These are phyloP conservation scores for Drepana falcataria DNA, from an alignment of 2,888 invertebrate genomes.

Conservation along the genomic window DNA sequence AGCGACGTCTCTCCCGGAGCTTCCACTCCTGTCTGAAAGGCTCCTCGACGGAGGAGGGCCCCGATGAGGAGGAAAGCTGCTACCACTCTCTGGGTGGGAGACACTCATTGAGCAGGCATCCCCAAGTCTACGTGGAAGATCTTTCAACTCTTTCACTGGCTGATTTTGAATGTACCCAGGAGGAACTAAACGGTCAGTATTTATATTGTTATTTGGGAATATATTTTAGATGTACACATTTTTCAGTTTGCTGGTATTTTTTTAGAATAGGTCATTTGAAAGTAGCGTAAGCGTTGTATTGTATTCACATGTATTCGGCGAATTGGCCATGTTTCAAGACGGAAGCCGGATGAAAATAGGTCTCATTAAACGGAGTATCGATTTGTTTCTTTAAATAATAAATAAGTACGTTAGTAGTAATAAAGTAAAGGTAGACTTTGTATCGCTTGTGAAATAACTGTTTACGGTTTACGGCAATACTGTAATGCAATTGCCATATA, in stretches of 20 bases:
- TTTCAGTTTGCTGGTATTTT: too few species aligned
- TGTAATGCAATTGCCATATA: slow-evolving; percentile 21
- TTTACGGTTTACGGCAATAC: slow-evolving; percentile 33
- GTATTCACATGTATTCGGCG: too few species aligned
- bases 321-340: too few species aligned
- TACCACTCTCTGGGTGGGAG: slow-evolving; percentile 71
- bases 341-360: too few species aligned
- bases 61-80: slow-evolving; percentile 69
- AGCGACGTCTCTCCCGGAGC: slow-evolving; percentile 81
- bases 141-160: slow-evolving; percentile 63
- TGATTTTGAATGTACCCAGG: slow-evolving; percentile 65
- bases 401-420: too few species aligned
- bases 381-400: too few species aligned
- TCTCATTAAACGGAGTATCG: too few species aligned
- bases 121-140: slow-evolving; percentile 70
- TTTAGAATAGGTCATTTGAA: too few species aligned
- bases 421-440: slow-evolving; percentile 39
- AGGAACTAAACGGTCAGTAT: slow-evolving; percentile 66
- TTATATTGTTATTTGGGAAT: neutral
- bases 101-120: slow-evolving; percentile 60
- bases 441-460: slow-evolving; percentile 18
- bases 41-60: slow-evolving; percentile 73
- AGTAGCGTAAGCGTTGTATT: too few species aligned
- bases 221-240: too few species aligned
- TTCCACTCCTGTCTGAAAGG: slow-evolving; percentile 84